Evolutionary conservation across 1,140 invertebrate species (phyloP), one percentile per base, ranked within the genome.

Genomic region (Akabosia matsudoensis): DNA sequence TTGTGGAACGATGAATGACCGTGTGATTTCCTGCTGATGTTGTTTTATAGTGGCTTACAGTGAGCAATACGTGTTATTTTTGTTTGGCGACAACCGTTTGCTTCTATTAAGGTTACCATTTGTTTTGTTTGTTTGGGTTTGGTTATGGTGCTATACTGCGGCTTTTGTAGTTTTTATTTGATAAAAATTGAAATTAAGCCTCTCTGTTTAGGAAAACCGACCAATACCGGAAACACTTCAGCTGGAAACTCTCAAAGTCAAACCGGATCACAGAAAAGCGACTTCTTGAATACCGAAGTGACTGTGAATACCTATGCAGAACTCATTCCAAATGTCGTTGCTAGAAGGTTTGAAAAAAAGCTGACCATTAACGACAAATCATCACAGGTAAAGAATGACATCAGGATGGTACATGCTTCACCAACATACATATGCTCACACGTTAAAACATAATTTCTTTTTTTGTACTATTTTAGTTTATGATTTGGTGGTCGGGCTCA

Each of bases 401-500:
- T n/a, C 37, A 45, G 37, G 7, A 45, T 45, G 18, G 18, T 45
- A 45, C 18, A 45, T 45, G 18, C 37, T 10, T 45, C 7, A 45
- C n/a, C 37, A 45, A 45, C 18, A 45, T 45, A 45, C 18, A 45
- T n/a, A n/a, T n/a, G n/a, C n/a, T n/a, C n/a, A n/a, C n/a, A n/a
- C n/a, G n/a, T n/a, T n/a, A n/a, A n/a, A n/a, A n/a, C 18, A 56
- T 13, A 22, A 56, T 7, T 56, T 22, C 54, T 16, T 13, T 56
- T 64, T 73, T 67, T 73, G 16, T 54, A 37, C 33, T 7, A 24
- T 16, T 72, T 72, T 26, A 80, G 79, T 78, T 80, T 54, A 72
- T 78, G 70, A 64, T 80, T 18, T 80, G 79, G 79, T 80, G 79
- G 79, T 71, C 76, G 4, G 75, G 70, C 4, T 76, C 76, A 14